Evolutionary conservation across 2,888 invertebrate genomes (phyloP).

Genomic region (Drosophila anomelani): DNA sequence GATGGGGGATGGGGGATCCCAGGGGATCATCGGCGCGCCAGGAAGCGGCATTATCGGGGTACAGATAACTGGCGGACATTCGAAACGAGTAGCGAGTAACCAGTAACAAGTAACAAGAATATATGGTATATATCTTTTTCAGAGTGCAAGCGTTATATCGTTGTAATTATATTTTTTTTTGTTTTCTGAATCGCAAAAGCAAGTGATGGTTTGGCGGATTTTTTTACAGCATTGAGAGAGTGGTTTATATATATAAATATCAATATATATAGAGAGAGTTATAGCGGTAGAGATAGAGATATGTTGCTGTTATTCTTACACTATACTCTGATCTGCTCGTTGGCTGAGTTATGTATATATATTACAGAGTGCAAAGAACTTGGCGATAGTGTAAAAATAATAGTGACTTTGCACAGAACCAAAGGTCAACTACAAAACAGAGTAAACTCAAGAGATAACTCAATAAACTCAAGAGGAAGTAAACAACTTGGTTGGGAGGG

Average conservation of each 20-base stretch:
- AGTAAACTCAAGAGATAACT: constrained; percentile 31
- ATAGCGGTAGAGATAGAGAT: constrained; percentile 29
- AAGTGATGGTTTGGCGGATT: constrained; percentile 33
- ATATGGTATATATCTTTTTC: constrained; percentile 14
- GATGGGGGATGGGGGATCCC: constrained; percentile 35
- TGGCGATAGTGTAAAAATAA: constrained; percentile 76
- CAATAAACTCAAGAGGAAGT: constrained; percentile 20
- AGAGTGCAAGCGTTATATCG: constrained; percentile 34
- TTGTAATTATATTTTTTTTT: not conserved
- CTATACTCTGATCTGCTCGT: constrained; percentile 40
- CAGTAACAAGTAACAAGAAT: constrained; percentile 12
- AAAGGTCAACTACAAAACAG: constrained; percentile 41
- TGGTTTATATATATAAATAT: constrained; percentile 6
- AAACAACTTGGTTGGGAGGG: constrained; percentile 22
- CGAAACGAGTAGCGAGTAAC: constrained; percentile 38
- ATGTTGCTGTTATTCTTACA: constrained; percentile 41
- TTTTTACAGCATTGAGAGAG: constrained; percentile 42
- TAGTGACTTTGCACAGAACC: constrained; percentile 42
- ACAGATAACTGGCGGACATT: constrained; percentile 42
- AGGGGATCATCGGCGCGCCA: constrained; percentile 28
- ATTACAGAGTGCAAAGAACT: constrained; percentile 66
- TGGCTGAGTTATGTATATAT: constrained; percentile 22
- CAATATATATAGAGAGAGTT: constrained; percentile 11
- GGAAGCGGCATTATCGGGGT: constrained; percentile 32
- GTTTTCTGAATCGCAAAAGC: constrained; percentile 33